A percentile compares a stretch with the other conserved stretches of the same genome.
Conservation (phyloP, 53 echinoderm and acorn worm species). For the Henricia sp. region DNA sequence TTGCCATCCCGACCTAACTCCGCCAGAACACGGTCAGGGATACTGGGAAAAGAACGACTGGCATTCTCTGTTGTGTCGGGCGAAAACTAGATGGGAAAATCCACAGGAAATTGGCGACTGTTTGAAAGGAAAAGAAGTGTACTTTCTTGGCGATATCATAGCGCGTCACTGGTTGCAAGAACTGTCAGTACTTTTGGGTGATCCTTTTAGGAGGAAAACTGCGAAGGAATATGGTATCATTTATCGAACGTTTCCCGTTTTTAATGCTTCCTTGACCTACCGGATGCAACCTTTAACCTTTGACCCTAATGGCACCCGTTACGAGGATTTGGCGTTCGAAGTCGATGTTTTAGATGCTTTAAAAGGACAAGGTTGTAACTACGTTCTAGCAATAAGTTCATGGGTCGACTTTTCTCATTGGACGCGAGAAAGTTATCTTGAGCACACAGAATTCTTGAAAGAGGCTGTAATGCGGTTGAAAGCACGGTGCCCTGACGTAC, state of each 20-base stretch:
- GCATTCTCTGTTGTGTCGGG: conserved; percentile 49
- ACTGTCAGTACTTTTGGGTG: conserved; percentile 12
- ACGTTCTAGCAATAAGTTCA: conserved; percentile 51
- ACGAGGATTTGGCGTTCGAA: conserved; percentile 12
- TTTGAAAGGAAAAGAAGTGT: conserved; percentile 26
- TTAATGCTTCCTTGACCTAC: conserved; percentile 25
- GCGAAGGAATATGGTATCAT: not conserved
- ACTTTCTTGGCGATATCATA: conserved; percentile 54
- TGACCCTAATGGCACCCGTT: not conserved
- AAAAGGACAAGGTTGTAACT: conserved; percentile 2
- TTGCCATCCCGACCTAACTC: conserved; percentile 30
- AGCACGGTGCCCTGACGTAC: conserved; percentile 51
- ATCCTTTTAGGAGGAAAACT: not conserved
- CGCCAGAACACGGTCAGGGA: conserved; percentile 17
- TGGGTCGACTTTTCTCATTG: conserved; percentile 69
- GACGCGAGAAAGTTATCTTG: conserved; percentile 59
- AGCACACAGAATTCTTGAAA: conserved; percentile 41
- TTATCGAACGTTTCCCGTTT: not conserved
- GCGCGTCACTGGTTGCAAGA: conserved; percentile 34
- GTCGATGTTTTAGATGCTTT: conserved; percentile 53
- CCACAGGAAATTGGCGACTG: conserved; percentile 33
- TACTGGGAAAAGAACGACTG: conserved; percentile 56
- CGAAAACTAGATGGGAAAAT: conserved; percentile 2
- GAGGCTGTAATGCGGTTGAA: conserved; percentile 51
- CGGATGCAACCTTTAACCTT: conserved; percentile 18